A percentile compares a stretch with the other conserved stretches of the same genome.
Conservation (phyloP, 2,113 vertebrate species). For the Leptosomus discolor region DNA sequence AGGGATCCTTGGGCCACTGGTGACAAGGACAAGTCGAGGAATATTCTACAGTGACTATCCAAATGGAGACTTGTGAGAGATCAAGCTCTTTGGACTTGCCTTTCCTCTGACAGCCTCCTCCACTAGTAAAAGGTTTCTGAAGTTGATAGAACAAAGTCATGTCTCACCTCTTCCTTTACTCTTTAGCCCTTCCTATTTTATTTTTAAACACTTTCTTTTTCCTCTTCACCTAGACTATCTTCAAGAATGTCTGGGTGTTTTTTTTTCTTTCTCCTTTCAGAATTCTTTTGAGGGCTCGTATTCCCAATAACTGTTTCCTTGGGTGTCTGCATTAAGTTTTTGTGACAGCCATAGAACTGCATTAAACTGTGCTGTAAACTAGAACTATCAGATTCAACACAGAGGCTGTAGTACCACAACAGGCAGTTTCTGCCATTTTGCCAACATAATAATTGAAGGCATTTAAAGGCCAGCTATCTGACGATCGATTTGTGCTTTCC, state of each 20-base stretch:
- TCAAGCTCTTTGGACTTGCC: not conserved
- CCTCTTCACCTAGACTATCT: not conserved
- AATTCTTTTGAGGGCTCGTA: not conserved
- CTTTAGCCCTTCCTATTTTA: not conserved
- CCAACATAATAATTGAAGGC: not conserved
- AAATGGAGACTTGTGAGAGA: not conserved
- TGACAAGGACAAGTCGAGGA: not conserved
- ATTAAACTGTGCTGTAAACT: not conserved
- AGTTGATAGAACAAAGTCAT: not conserved
- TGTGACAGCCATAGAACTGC: not conserved
- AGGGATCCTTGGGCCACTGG: not conserved
- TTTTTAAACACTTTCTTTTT: not conserved
- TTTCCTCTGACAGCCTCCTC: not conserved
- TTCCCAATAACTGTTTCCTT: not conserved
- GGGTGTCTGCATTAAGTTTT: not conserved
- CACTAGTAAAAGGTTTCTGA: not conserved
- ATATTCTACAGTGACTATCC: not conserved
- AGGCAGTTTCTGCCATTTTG: not conserved
- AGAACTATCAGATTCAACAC: not conserved
- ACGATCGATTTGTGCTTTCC: not conserved
- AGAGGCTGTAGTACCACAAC: fast-evolving
- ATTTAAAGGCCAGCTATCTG: not conserved
- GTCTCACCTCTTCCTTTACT: not conserved
- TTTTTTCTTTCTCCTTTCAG: not conserved
- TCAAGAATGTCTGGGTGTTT: not conserved